A percentile compares a stretch with the other conserved stretches of the same genome.
phyloP scores from a whole-genome alignment of 2,113 vertebrate genomes.

The Neolamprologus devosi region DNA sequence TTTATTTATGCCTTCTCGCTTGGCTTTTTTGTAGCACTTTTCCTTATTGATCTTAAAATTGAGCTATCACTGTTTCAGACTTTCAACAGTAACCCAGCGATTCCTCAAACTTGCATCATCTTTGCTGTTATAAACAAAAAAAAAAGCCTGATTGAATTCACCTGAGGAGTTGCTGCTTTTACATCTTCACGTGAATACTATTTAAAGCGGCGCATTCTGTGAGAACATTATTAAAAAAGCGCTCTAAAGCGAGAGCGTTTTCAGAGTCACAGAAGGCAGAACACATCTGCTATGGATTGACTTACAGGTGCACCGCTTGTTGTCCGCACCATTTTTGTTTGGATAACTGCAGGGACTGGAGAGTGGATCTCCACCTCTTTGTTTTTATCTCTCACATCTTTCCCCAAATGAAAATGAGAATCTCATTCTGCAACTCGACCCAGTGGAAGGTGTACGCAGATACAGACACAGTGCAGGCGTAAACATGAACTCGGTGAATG shows the following conservation, averaged over 20 bases:
- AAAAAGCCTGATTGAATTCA: background rate
- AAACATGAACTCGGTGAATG: background rate
- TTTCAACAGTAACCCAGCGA: background rate
- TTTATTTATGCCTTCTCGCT: background rate
- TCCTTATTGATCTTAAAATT: background rate
- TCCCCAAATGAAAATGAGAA: background rate
- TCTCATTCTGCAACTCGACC: background rate
- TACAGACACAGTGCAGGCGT: background rate
- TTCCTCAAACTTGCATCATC: background rate
- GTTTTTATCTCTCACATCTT: constrained; percentile 1
- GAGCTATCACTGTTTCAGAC: background rate
- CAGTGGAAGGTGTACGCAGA: background rate
- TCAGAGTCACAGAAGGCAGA: constrained; percentile 14
- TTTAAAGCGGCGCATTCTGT: background rate
- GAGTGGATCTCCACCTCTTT: constrained; percentile 3
- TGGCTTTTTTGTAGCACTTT: background rate
- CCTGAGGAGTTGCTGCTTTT: background rate
- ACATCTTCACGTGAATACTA: background rate
- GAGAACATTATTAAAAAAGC: background rate
- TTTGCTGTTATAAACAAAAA: background rate
- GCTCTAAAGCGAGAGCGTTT: background rate
- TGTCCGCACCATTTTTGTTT: constrained; percentile 31
- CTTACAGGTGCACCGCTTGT: constrained; percentile 52
- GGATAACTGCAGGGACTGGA: constrained; percentile 13
- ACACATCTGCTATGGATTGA: constrained; percentile 56